Evolutionary conservation across 2,113 vertebrate genomes (phyloP).

Genomic region (Psammodynastes pulverulentus): DNA sequence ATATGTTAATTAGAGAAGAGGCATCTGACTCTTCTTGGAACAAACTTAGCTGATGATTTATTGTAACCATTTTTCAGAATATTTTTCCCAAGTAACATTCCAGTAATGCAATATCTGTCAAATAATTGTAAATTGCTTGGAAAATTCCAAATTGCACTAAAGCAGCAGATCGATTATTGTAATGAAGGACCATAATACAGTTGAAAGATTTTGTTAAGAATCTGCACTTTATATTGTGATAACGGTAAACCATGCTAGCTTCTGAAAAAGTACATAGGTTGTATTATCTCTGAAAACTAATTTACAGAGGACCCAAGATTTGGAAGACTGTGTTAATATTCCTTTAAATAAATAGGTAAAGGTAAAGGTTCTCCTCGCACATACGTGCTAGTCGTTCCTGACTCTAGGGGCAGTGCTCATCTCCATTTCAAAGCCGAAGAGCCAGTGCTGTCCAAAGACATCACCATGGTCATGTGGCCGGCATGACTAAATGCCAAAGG

Average conservation of each 20-base stretch:
- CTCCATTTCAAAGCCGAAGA: too few relatives aligned
- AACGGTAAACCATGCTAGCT: constrained; percentile 3
- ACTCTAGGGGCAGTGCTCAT: too few relatives aligned
- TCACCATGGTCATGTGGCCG: too few relatives aligned
- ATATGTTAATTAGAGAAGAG: constrained; percentile 1
- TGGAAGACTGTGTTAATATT: background rate
- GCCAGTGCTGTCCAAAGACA: too few relatives aligned
- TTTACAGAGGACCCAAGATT: constrained; percentile 1
- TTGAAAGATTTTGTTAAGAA: constrained; percentile 7
- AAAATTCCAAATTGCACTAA: constrained; percentile 17
- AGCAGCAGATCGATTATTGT: constrained; percentile 2
- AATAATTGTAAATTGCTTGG: constrained; percentile 9
- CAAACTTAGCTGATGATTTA: constrained; percentile 8
- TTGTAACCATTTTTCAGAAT: background rate
- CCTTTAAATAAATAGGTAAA: background rate
- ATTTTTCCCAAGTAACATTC: constrained; percentile 27
- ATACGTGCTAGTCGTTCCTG: too few relatives aligned
- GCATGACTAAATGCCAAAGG: too few relatives aligned
- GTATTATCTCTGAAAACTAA: background rate
- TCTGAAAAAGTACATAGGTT: background rate
- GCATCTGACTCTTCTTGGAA: background rate
- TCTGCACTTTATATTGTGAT: background rate
- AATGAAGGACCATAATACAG: background rate
- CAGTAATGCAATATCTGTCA: constrained; percentile 7
- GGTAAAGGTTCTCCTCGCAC: too few relatives aligned